Conservation (phyloP, 2,888 invertebrate species). For the Dyspetes luteomarginatus region DNA sequence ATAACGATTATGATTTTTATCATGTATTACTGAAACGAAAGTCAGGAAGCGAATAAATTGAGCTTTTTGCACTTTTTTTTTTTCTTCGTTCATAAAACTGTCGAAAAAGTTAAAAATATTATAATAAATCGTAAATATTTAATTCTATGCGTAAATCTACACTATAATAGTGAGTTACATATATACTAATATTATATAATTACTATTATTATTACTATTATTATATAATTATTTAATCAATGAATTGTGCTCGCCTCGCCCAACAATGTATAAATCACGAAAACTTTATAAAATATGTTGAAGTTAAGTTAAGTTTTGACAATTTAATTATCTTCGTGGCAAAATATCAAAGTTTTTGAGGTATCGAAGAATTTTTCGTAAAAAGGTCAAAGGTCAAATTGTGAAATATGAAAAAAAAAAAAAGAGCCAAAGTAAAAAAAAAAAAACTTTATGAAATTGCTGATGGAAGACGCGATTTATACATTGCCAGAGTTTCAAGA, state of each 20-base stretch:
- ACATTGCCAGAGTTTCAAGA: conserved; percentile 58
- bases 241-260: conserved; percentile 46
- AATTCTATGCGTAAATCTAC: conserved; percentile 11
- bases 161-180: too few relatives aligned
- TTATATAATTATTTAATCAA: conserved; percentile 48
- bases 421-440: conserved; percentile 8
- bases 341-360: conserved; percentile 12
- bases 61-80: conserved; percentile 19
- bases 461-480: conserved; percentile 37
- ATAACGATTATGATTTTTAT: neutral
- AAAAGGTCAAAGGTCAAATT: too few relatives aligned
- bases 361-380: conserved; percentile 28
- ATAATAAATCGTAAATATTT: neutral
- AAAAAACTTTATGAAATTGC: neutral
- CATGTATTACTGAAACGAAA: neutral
- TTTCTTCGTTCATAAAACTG: too few relatives aligned
- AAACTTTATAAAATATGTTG: conserved; percentile 24
- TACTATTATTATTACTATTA: too few relatives aligned
- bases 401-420: too few relatives aligned
- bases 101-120: too few relatives aligned
- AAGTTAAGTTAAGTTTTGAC: conserved; percentile 45
- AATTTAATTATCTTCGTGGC: conserved; percentile 4
- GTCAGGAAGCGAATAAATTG: neutral
- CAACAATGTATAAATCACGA: conserved; percentile 60
- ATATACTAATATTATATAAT: conserved; percentile 8